A percentile compares a stretch with the other conserved stretches of the same genome.
These are phyloP conservation scores for Lagorchestes hirsutus DNA, from an alignment of 2,797 vertebrate species.

Conservation along the genomic window DNA sequence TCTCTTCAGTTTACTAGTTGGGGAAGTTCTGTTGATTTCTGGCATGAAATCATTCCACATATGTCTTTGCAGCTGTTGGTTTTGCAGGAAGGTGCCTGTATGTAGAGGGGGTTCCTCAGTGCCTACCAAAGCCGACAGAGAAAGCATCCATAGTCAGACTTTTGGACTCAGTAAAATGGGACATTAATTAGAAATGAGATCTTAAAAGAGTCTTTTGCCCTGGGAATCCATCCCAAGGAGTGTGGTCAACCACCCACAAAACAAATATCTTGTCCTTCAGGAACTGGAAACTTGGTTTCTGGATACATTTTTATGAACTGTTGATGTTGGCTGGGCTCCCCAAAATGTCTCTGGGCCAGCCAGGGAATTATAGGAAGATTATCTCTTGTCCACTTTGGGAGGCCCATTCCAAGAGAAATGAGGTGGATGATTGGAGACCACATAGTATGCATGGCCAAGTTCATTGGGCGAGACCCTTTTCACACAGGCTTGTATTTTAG, in stretches of 20 bases:
- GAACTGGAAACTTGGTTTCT: constrained; percentile 57
- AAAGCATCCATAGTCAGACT: neutral
- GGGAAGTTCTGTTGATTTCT: neutral
- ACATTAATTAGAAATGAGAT: neutral
- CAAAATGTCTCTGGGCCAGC: neutral
- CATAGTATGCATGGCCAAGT: neutral
- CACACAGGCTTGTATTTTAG: neutral
- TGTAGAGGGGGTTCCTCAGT: neutral
- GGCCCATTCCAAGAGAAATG: neutral
- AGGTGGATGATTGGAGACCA: neutral
- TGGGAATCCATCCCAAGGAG: constrained; percentile 37
- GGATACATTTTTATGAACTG: constrained; percentile 53
- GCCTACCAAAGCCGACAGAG: neutral
- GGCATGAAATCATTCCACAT: neutral
- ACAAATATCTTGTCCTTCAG: neutral
- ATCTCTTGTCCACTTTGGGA: neutral
- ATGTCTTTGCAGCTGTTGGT: neutral
- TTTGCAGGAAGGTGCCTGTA: neutral
- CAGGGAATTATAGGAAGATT: neutral
- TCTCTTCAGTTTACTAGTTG: neutral
- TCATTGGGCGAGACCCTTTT: neutral
- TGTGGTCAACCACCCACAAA: constrained; percentile 28
- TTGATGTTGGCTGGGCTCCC: constrained; percentile 37
- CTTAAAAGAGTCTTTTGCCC: constrained; percentile 2
- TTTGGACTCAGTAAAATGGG: neutral